A percentile compares a stretch with the other conserved stretches of the same genome.
These are phyloP conservation scores for Argyresthia albistria DNA, from an alignment of 2,888 invertebrate genomes.

Conservation along the genomic window DNA sequence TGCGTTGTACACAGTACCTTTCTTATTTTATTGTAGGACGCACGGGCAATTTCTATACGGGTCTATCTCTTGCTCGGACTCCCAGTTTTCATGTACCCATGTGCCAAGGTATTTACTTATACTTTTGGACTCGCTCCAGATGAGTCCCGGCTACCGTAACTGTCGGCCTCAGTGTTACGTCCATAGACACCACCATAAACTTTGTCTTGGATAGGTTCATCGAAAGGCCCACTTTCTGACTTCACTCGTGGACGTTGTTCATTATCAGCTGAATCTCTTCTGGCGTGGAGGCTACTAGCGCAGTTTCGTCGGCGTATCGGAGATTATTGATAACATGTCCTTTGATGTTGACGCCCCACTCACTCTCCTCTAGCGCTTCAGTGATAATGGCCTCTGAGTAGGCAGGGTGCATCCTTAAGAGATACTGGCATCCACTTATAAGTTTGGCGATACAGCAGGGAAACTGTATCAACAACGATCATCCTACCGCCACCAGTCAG, in stretches of 20 bases:
- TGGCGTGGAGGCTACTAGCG: neutral
- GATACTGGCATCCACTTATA: no score
- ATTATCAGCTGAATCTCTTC: neutral
- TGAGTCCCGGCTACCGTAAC: neutral
- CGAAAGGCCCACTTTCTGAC: neutral
- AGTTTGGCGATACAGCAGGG: no score
- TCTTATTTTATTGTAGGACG: neutral
- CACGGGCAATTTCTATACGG: neutral
- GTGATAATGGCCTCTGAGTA: neutral
- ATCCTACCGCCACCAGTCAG: no score
- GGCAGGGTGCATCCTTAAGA: neutral
- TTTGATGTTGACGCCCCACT: neutral
- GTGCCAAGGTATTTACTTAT: neutral
- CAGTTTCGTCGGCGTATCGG: neutral
- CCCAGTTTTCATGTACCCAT: neutral
- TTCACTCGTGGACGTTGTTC: neutral
- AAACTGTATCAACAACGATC: no score
- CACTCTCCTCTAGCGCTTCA: neutral
- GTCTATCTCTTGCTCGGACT: neutral
- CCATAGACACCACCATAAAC: neutral
- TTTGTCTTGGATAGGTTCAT: neutral
- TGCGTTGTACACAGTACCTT: neutral
- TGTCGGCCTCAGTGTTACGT: neutral
- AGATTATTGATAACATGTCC: neutral
- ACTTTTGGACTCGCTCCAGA: neutral